Percentiles rank a stretch among this genome's conserved stretches.
These are phyloP conservation scores for Plecotus auritus DNA, from an alignment of 2,113 vertebrate genomes.

Conservation along the genomic window DNA sequence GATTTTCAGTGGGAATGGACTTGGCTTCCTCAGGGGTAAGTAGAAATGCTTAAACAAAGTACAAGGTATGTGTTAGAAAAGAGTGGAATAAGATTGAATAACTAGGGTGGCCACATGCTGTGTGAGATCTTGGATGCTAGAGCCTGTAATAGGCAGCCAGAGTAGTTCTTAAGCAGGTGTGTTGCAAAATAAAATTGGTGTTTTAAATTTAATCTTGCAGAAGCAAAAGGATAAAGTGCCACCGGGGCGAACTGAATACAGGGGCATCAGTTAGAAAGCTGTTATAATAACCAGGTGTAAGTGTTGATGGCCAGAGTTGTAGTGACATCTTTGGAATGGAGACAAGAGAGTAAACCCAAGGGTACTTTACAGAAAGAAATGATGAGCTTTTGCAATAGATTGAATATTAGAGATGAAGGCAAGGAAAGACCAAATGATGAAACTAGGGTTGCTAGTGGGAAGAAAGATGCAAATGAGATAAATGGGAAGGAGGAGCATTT, in stretches of 20 bases:
- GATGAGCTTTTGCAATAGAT: background rate
- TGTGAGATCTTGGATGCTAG: background rate
- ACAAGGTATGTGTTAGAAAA: background rate
- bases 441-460: background rate
- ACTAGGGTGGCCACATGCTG: background rate
- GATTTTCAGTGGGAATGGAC: background rate
- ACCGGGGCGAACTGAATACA: background rate
- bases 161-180: background rate
- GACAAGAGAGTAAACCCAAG: background rate
- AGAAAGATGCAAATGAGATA: background rate
- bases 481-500: background rate
- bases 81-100: background rate
- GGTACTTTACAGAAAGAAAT: background rate
- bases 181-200: constrained; percentile 1
- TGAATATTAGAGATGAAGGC: background rate
- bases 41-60: background rate
- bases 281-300: background rate
- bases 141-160: background rate
- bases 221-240: constrained; percentile 14
- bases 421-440: background rate
- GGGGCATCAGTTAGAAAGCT: background rate
- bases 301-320: background rate
- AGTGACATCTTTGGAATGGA: constrained; percentile 10
- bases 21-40: background rate
- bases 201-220: background rate